Conservation (phyloP, 2,888 invertebrate species). For the Sinelater perroti region DNA sequence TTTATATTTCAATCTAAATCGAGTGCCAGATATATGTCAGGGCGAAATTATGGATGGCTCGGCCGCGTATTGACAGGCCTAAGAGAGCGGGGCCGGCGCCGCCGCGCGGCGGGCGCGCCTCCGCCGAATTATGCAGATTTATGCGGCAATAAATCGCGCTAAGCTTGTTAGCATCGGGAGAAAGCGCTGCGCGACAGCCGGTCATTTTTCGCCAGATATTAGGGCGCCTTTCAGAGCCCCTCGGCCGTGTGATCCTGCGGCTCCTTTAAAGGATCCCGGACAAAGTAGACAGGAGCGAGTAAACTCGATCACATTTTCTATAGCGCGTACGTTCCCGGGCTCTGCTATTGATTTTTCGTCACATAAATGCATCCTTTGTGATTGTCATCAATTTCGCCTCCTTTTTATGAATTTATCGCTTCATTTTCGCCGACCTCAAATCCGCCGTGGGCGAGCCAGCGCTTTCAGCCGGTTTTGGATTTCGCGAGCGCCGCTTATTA, state of each 20-base stretch:
- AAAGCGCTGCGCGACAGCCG: constrained; percentile 31
- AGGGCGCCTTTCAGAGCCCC: constrained; percentile 60
- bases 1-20: constrained; percentile 34
- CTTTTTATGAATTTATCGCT: constrained; percentile 14
- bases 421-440: constrained; percentile 3
- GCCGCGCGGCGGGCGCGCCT: background rate
- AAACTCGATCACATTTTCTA: constrained; percentile 38
- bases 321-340: constrained; percentile 28
- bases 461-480: too few relatives aligned
- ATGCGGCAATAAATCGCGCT: constrained; percentile 31
- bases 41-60: constrained; percentile 25
- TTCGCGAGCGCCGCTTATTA: too few relatives aligned
- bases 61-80: constrained; percentile 21
- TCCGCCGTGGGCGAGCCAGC: too few relatives aligned
- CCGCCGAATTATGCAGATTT: constrained; percentile 35
- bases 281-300: constrained; percentile 37
- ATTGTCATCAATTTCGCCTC: constrained; percentile 22
- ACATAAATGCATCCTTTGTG: constrained; percentile 33
- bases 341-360: constrained; percentile 35
- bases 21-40: constrained; percentile 30
- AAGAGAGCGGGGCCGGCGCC: constrained; percentile 7
- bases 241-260: constrained; percentile 54
- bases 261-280: constrained; percentile 41
- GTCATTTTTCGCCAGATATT: constrained; percentile 33
- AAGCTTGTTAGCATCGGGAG: constrained; percentile 36